Evolutionary conservation across 2,797 vertebrate genomes (phyloP).

Genomic region (Spinus pinus): DNA sequence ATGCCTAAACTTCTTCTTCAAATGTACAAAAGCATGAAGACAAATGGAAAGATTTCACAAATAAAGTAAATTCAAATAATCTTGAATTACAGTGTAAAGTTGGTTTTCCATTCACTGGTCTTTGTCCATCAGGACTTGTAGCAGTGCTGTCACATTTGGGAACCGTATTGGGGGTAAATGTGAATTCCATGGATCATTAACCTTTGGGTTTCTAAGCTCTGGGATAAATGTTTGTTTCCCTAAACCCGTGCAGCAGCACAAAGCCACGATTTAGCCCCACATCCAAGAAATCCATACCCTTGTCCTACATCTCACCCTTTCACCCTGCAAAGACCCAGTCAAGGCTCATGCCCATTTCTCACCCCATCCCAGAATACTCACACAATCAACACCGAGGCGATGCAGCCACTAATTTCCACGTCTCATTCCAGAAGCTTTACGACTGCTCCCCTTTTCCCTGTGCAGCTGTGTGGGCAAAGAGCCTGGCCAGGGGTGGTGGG

Average conservation of each 20-base stretch:
- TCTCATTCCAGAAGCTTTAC: not conserved
- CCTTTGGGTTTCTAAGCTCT: not conserved
- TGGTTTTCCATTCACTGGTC: not conserved
- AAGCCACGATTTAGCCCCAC: not conserved
- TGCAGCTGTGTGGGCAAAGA: not conserved
- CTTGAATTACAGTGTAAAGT: not conserved
- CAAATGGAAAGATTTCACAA: slow-evolving; percentile 5
- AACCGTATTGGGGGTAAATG: accelerated
- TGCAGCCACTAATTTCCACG: not conserved
- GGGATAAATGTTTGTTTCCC: not conserved
- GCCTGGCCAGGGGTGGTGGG: not conserved
- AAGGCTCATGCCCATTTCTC: not conserved
- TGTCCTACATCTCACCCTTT: accelerated
- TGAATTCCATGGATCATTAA: not conserved
- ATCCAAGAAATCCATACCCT: not conserved
- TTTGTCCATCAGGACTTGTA: not conserved
- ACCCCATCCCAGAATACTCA: not conserved
- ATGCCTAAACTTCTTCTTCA: slow-evolving; percentile 28
- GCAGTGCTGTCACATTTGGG: accelerated
- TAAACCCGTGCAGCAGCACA: accelerated
- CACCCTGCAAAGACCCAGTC: accelerated
- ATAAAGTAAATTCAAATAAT: slow-evolving; percentile 2
- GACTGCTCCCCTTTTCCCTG: not conserved
- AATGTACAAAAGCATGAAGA: not conserved
- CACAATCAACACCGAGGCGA: accelerated